Conservation (phyloP, 2,888 invertebrate species). For the Ceramica pisi region DNA sequence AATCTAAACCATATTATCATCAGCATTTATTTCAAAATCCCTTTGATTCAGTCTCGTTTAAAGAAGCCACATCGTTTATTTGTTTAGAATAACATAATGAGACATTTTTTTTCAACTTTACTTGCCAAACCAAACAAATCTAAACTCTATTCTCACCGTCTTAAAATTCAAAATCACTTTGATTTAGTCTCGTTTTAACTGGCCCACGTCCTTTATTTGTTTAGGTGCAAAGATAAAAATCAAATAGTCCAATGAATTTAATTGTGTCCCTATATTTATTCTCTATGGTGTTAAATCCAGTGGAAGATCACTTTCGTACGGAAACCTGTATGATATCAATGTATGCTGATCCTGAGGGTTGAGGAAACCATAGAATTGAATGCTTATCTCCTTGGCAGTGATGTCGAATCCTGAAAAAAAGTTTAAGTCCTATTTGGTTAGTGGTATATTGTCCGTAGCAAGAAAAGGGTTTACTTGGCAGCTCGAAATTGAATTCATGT, state of each 20-base stretch:
- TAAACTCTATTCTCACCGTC: not conserved
- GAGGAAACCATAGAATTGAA: slow-evolving; percentile 29
- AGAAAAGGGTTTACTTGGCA: not conserved
- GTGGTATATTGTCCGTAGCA: not conserved
- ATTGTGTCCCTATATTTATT: slow-evolving; percentile 45
- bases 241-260: slow-evolving; percentile 65
- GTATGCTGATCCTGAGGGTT: slow-evolving; percentile 23
- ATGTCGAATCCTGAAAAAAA: slow-evolving; percentile 18
- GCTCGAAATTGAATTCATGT: too few species aligned
- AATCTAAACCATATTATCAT: too few species aligned
- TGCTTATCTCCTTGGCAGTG: slow-evolving; percentile 26
- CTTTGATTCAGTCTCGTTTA: too few species aligned
- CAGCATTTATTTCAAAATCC: too few species aligned
- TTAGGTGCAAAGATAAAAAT: slow-evolving; percentile 84
- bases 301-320: slow-evolving; percentile 69
- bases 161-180: slow-evolving; percentile 21
- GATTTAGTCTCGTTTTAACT: not conserved
- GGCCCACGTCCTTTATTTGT: slow-evolving; percentile 71
- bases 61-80: too few species aligned
- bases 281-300: slow-evolving; percentile 71
- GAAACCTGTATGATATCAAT: slow-evolving; percentile 71
- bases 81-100: slow-evolving; percentile 62
- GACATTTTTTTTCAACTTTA: slow-evolving; percentile 49
- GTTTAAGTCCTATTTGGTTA: not conserved
- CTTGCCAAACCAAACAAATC: slow-evolving; percentile 6